Base-by-base conservation (phyloP, 2,888 invertebrate genomes). In the Pyrocoelia pectoralis region DNA sequence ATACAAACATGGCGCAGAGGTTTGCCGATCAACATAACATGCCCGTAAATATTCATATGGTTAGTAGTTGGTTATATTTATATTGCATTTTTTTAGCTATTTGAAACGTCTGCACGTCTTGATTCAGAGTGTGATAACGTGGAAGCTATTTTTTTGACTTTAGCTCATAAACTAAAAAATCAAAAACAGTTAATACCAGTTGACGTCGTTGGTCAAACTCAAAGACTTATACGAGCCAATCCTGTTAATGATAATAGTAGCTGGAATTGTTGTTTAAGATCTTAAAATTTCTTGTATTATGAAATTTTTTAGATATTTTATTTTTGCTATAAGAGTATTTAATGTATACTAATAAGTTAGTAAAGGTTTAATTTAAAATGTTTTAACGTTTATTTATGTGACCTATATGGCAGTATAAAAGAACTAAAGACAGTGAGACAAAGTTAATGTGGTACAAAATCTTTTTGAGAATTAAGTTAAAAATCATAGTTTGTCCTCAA, bases 81-180 rank as follows among this genome's bases (percentile, higher is more conserved):
- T n/a, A 33, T 28, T 46, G 15, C 8, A 9, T 52, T 48, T 65
- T 81, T 81, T 48, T 75, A 87, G 83, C 78, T 92, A 60, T 94
- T 94, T 80, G 93, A 93, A 80, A 93, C 94, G 6, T 93, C 93
- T 1, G 93, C 93, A 0, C 86, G 89, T 64, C 84, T 91, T 69
- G 91, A 92, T 74, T 85, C 87, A 0, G 87, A 90, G 72, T 87
- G 88, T 66, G 87, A 92, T 80, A 91, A 90, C 76, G 90, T 94
- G 41, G 92, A 92, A 74, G 88, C 91, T 0, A 93, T 94, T 73
- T 93, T 94, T 80, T 84, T 93, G 85, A 93, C 93, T 0, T 79
- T 94, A 46, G 92, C 92, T 0, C 91, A 92, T 80, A 93, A 93
- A 77, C 81, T 94, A 66, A 87, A 87, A 74, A 85, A 84, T 70